phyloP scores from a whole-genome alignment of 2,797 vertebrate species.

The Esox masquinongy region DNA sequence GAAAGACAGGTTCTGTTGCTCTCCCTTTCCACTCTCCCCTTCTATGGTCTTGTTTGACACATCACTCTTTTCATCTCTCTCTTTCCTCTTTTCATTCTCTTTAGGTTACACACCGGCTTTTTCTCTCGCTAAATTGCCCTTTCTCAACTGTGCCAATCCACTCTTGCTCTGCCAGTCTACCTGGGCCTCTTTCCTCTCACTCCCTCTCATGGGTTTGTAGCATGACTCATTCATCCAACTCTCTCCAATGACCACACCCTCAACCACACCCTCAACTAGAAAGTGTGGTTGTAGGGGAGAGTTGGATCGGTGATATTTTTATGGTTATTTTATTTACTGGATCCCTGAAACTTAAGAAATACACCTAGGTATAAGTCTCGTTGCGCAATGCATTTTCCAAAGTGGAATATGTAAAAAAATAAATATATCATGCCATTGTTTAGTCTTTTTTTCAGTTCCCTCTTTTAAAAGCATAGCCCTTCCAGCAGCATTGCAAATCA shows the following conservation, averaged over 20 bases:
- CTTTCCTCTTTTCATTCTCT: background rate
- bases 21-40: background rate
- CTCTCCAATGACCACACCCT: slow-evolving; percentile 21
- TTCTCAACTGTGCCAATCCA: background rate
- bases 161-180: background rate
- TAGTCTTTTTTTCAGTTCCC: background rate
- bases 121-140: background rate
- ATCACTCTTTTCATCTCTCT: background rate
- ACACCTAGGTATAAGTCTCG: background rate
- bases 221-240: slow-evolving; percentile 13
- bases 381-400: background rate
- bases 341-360: background rate
- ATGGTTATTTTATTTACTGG: background rate
- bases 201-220: background rate
- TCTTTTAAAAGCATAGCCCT: background rate
- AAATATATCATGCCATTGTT: too few relatives aligned
- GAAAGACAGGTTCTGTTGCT: background rate
- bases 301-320: too few relatives aligned
- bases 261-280: background rate
- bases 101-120: background rate
- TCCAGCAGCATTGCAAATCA: background rate
- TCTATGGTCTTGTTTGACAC: background rate
- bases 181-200: slow-evolving; percentile 1
- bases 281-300: too few relatives aligned
- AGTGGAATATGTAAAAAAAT: too few relatives aligned